Conservation (phyloP, 2,797 vertebrate genomes). For the Trichosurus vulpecula region DNA sequence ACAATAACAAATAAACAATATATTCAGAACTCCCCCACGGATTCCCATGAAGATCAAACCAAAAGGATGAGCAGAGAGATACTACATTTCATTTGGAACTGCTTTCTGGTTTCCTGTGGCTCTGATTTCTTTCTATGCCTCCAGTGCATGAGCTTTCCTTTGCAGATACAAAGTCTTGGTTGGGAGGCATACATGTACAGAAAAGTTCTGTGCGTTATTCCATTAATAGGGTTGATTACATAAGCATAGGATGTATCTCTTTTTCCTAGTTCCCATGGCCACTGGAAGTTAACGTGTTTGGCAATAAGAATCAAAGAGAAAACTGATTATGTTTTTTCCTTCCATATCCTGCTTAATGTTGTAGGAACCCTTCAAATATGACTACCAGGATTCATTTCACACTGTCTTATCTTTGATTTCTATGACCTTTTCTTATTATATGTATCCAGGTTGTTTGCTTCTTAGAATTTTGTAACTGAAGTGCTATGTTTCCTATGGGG, state of each 20-base stretch:
- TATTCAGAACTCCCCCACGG: constrained; percentile 14
- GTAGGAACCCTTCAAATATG: not conserved
- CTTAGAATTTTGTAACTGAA: not conserved
- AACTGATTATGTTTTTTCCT: constrained; percentile 21
- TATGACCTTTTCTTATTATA: not conserved
- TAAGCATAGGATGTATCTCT: not conserved
- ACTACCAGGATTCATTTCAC: not conserved
- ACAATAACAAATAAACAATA: constrained; percentile 38
- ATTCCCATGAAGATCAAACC: constrained; percentile 24
- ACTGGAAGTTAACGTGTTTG: constrained; percentile 25
- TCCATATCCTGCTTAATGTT: not conserved
- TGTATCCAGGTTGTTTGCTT: not conserved
- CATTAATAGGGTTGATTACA: constrained; percentile 18
- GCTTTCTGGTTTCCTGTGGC: constrained; percentile 35
- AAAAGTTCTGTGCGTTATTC: not conserved
- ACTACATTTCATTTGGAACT: constrained; percentile 22
- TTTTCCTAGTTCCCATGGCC: constrained; percentile 29
- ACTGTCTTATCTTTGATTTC: not conserved
- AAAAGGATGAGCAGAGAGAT: constrained; percentile 38
- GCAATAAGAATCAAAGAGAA: constrained; percentile 43
- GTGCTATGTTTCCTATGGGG: not conserved
- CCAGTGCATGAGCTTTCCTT: not conserved
- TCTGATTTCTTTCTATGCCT: constrained; percentile 4
- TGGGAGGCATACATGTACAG: not conserved
- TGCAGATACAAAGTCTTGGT: not conserved